Conservation (phyloP, 2,888 invertebrate species). For the Osedax frankpressi region DNA sequence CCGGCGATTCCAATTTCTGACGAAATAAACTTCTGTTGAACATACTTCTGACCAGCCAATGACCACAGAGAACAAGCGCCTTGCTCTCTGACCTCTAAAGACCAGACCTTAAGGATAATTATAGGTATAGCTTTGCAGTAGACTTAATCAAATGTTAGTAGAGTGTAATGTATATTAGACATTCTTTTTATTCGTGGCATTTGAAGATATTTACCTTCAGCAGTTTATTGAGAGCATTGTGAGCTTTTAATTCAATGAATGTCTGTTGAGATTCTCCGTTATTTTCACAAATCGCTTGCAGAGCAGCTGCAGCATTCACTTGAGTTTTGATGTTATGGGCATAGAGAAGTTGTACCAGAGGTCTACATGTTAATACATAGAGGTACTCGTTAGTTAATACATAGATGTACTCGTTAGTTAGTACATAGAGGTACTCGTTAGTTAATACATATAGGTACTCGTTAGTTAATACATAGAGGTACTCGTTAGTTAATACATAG, state of each 20-base stretch:
- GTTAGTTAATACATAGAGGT: no score
- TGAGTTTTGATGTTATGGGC: constrained; percentile 39
- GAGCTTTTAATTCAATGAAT: constrained; percentile 41
- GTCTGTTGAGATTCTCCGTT: constrained; percentile 38
- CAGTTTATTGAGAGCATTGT: constrained; percentile 39
- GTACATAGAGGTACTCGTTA: no score
- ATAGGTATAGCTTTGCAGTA: no score
- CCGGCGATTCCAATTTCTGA: constrained; percentile 40
- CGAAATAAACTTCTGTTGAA: constrained; percentile 43
- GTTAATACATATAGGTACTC: no score
- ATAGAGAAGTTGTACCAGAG: constrained; percentile 40
- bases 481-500: no score
- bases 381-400: no score
- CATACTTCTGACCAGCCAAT: constrained; percentile 41
- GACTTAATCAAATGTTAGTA: no score
- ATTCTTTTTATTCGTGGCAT: no score
- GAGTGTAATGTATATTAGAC: no score
- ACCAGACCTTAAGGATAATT: no score
- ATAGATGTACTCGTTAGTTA: no score
- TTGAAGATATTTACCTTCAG: constrained; percentile 32
- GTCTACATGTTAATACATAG: no score
- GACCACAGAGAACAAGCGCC: constrained; percentile 45
- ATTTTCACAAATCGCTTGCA: constrained; percentile 41
- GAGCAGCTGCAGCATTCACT: constrained; percentile 44
- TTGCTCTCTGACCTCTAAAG: constrained; percentile 42